Base-by-base conservation (phyloP, 1,140 invertebrate species). In the Drosophila rhopaloa region DNA sequence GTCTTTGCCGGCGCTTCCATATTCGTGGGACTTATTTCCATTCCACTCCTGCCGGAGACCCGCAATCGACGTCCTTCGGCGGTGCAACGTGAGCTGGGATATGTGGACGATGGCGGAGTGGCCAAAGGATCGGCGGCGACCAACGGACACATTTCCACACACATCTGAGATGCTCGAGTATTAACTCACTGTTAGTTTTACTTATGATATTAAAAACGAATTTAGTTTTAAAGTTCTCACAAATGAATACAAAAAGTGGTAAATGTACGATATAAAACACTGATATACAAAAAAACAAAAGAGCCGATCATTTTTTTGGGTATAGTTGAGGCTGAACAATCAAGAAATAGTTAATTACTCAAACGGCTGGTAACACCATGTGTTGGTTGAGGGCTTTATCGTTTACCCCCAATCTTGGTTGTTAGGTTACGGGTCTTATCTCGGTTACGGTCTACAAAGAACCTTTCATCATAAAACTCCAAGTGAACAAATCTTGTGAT, bases 1-100 rank as follows among this genome's bases (percentile, higher is more conserved):
- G 85, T 89, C 0, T 88, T 88, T 51, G 84, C 84, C 8, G 80
- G 51, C 13, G 76, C 84, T 16, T 84, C 80, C 1, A 72, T 88
- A 19, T 67, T 83, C 24, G 76, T 89, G 44, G 84, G 76, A 0
- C 57, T 88, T 0, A 72, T 89, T 46, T 88, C 84, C 7, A 8
- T 88, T 58, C 77, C 84, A 0, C 29, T 88, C 24, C 8, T 88
- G 65, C 84, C 84, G 10, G 84, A 88, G 44, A 88, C 84, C 1
- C 68, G 84, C 6, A 78, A 89, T 16, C 76, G 84, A 0, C 80
- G 84, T 1, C 50, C 73, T 0, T 89, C 84, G 27, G 57, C 79
- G 2, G 80, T 88, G 50, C 84, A 88, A 37, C 67, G 84, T 0
- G 76, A 80, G 1, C 24, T 88, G 54, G 84, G 84, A 8, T 88